These are phyloP conservation scores for Caranx ignobilis DNA, from an alignment of 2,113 vertebrate species.

Conservation along the genomic window DNA sequence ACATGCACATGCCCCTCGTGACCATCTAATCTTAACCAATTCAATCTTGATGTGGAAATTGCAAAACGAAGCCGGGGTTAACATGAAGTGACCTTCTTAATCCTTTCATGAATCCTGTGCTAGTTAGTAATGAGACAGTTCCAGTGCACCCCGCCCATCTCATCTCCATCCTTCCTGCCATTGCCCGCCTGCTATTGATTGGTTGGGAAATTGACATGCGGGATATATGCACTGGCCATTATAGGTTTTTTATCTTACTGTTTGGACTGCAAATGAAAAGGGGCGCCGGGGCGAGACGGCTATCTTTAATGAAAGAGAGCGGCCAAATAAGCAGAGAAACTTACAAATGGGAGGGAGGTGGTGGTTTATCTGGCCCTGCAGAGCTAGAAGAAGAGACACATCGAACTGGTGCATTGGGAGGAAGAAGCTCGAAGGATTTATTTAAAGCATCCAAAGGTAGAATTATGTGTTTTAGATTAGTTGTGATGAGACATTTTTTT, in stretches of 20 bases:
- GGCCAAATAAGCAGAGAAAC: slow-evolving; percentile 71
- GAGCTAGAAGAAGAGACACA: slow-evolving; percentile 24
- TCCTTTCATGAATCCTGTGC: slow-evolving; percentile 73
- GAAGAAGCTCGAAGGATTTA: slow-evolving; percentile 31
- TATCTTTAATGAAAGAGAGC: slow-evolving; percentile 80
- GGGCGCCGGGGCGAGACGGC: slow-evolving; percentile 72
- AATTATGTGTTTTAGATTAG: neutral
- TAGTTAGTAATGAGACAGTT: slow-evolving; percentile 80
- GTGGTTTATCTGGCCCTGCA: slow-evolving; percentile 43
- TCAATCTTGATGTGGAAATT: slow-evolving; percentile 72
- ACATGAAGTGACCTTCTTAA: slow-evolving; percentile 74
- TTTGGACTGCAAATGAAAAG: slow-evolving; percentile 84
- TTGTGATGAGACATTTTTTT: neutral
- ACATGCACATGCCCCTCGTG: slow-evolving; percentile 13
- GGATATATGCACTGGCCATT: slow-evolving; percentile 75
- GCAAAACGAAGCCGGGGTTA: slow-evolving; percentile 68
- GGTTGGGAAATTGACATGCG: slow-evolving; percentile 83
- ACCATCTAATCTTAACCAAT: slow-evolving; percentile 61
- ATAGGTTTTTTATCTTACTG: slow-evolving; percentile 82
- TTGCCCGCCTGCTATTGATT: slow-evolving; percentile 81
- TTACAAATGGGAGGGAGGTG: slow-evolving; percentile 54
- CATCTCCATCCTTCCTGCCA: slow-evolving; percentile 71
- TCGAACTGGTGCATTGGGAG: slow-evolving; percentile 3
- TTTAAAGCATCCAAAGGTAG: slow-evolving; percentile 15
- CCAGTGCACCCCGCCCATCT: slow-evolving; percentile 65